A percentile compares a stretch with the other conserved stretches of the same genome.
phyloP scores from a whole-genome alignment of 2,797 vertebrate species.

The Capromys pilorides region DNA sequence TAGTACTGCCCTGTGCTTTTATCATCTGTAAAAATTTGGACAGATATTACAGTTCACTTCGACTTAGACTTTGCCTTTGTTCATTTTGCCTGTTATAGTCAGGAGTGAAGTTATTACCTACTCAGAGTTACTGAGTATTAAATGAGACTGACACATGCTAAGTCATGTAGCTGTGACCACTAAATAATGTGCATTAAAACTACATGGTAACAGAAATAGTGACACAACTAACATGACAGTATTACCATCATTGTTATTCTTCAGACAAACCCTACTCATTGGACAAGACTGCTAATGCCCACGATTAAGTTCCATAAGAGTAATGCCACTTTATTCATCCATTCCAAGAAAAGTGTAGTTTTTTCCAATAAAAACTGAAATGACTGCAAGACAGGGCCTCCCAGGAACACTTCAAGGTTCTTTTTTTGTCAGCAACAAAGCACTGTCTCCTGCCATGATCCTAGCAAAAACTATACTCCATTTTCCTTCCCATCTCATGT shows the following conservation, averaged over 20 bases:
- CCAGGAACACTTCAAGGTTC: not conserved
- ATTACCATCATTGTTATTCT: not conserved
- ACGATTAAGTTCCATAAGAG: constrained; percentile 24
- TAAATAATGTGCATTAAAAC: constrained; percentile 32
- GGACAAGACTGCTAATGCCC: constrained; percentile 3
- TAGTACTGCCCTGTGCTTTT: not conserved
- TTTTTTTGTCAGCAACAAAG: not conserved
- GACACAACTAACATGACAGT: not conserved
- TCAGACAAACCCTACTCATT: not conserved
- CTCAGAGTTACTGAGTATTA: not conserved
- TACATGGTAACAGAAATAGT: not conserved
- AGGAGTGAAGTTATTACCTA: not conserved
- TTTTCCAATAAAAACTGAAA: not conserved
- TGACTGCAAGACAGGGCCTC: not conserved
- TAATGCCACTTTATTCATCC: not conserved
- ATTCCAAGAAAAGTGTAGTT: not conserved
- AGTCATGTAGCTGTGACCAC: not conserved
- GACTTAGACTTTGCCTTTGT: not conserved
- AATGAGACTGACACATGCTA: not conserved
- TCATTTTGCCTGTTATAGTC: constrained; percentile 34
- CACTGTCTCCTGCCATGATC: not conserved
- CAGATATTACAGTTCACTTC: not conserved
- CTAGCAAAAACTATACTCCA: not conserved
- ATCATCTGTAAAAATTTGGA: not conserved
- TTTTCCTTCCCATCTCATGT: not conserved